These are phyloP conservation scores for Catagonus wagneri DNA, from an alignment of 2,113 vertebrate genomes.

Conservation along the genomic window DNA sequence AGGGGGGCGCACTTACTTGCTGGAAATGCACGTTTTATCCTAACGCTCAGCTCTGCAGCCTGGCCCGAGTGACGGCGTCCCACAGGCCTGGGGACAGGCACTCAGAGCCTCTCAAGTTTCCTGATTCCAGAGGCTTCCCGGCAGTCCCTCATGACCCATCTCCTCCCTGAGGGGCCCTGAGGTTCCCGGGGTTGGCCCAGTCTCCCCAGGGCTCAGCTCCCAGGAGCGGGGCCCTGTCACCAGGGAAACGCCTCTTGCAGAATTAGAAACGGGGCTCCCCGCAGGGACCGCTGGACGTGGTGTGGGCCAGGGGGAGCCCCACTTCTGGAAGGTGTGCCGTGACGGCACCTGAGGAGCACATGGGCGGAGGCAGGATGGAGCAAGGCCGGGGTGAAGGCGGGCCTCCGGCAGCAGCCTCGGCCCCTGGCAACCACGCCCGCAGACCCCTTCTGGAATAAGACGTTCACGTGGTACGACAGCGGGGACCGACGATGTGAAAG, in stretches of 20 bases:
- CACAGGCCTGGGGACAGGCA: neutral
- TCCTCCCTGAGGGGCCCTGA: neutral
- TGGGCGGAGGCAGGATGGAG: neutral
- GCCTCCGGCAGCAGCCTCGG: neutral
- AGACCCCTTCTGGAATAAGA: neutral
- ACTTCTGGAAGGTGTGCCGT: neutral
- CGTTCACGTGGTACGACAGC: neutral
- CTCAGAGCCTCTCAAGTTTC: neutral
- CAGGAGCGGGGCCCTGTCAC: neutral
- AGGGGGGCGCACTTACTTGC: neutral
- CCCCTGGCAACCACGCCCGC: neutral
- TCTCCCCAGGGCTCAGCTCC: neutral
- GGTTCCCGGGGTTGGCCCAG: too few species aligned
- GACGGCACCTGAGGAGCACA: neutral
- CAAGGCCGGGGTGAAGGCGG: neutral
- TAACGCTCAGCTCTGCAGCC: too few species aligned
- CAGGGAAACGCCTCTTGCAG: neutral
- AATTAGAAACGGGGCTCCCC: neutral
- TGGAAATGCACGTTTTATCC: neutral
- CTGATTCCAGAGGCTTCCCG: neutral
- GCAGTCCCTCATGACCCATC: neutral
- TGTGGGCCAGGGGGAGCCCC: neutral
- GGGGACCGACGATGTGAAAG: neutral
- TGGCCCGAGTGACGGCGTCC: fast-evolving
- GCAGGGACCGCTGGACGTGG: neutral